Base-by-base conservation (phyloP, 1,140 invertebrate species). In the Hermatobates lingyangjiaoensis region DNA sequence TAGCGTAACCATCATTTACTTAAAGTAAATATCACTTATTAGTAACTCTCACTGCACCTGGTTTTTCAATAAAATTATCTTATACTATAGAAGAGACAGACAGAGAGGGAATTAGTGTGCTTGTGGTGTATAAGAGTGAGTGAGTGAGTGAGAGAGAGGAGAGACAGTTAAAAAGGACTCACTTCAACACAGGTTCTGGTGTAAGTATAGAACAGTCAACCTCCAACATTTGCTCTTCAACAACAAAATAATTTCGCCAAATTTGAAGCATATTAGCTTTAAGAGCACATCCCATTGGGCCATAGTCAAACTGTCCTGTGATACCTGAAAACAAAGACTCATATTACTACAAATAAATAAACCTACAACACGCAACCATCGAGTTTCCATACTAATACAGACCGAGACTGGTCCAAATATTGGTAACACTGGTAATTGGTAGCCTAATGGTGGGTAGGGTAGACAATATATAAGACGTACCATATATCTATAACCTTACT, bases 181-280 rank as follows among this genome's bases (percentile, higher is more conserved):
- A 80, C 76, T 95, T 94, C 1, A 99, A 68, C 4, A 99, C 94
- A 21, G 83, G 76, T 66, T 98, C 94, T 0, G 95, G 94, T 1
- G 96, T 99, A 38, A 99, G 66, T 63, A 96, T 90, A 0, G 92
- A 92, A 64, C 92, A 96, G 65, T 98, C 93, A 4, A 99, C 92
- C 71, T 99, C 94, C 24, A 98, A 70, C 93, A 99, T 98, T 64
- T 94, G 86, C 62, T 99, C 96, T 63, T 96, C 89, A 0, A 98
- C 70, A 18, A 98, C 80, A 66, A 99, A 99, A 66, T 91, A 93
- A 55, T 86, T 91, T 54, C 93, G 75, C 96, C 96, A 99, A 12
- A 79, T 69, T 59, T 83, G 80, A 10, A 99, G 70, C 57, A 99
- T 78, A 67, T 99, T 99, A 10, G 85, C 77, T 70, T 98, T 98